Base-by-base conservation (phyloP, 2,888 invertebrate species). In the Coelopa pilipes region DNA sequence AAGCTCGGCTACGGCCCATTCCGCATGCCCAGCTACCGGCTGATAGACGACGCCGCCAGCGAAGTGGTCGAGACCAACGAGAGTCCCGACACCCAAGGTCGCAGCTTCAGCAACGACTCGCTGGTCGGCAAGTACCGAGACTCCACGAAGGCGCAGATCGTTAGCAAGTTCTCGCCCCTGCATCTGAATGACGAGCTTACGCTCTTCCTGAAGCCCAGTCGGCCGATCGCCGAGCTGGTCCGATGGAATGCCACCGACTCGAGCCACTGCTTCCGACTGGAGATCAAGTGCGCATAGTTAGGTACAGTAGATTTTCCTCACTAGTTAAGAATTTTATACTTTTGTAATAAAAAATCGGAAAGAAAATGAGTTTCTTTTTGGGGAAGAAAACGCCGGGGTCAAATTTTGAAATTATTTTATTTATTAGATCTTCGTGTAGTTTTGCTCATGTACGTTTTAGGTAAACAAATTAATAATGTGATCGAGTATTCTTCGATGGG, bases 1-100 rank as follows among this genome's bases (percentile, higher is more conserved):
- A 88, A 90, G 75, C 83, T 93, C 15, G 92, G 92, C 11, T 93
- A 90, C 80, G 83, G 87, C 76, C 89, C 90, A 21, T 90, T 80
- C 66, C 76, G 82, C 0, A 79, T 80, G 74, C 86, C 86, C 2
- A 84, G 84, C 74, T 87, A 85, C 77, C 82, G 87, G 0, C 75
- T 86, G 0, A 84, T 86, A 17, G 86, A 87, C 70, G 84, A 87
- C 59, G 78, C 74, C 7, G 79, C 79, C 24, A 83, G 83, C 49
- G 78, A 80, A 74, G 80, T 82, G 2, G 81, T 83, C 34, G 81
- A 81, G 9, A 82, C 82, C 0, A 81, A 80, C 24, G 82, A 85
- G 50, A 76, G 79, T 60, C 79, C 81, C 0, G 82, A 82, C 63
- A 75, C 78, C 19, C 81, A 80, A 12, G 82, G 80, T 3, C 81